phyloP scores from a whole-genome alignment of 2,888 invertebrate species.

The Drosophila paucipuncta region DNA sequence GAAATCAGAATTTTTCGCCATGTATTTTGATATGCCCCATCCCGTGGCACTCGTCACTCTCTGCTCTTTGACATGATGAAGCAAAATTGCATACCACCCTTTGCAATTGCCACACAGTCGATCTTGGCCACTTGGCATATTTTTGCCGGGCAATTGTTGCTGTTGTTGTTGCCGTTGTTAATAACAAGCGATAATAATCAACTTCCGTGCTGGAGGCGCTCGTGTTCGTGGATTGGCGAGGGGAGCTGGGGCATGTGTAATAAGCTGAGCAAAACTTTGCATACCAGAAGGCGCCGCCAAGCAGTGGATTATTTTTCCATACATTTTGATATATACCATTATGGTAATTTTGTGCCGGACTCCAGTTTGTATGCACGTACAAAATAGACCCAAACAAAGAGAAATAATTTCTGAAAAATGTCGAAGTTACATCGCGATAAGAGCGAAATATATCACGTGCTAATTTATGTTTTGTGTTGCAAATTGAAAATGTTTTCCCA shows the following conservation, averaged over 20 bases:
- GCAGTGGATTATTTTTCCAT: conserved; percentile 39
- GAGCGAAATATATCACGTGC: conserved; percentile 73
- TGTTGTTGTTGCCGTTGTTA: conserved; percentile 66
- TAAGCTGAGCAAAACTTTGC: conserved; percentile 56
- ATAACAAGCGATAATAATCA: conserved; percentile 83
- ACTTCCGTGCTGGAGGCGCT: conserved; percentile 77
- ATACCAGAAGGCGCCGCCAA: conserved; percentile 60
- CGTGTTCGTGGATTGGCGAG: conserved; percentile 6
- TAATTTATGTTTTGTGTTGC: conserved; percentile 72
- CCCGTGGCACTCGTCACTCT: neutral
- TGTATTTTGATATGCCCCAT: conserved; percentile 53
- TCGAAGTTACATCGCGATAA: conserved; percentile 69
- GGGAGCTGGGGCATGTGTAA: neutral
- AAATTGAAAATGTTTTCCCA: conserved; percentile 64
- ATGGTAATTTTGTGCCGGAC: conserved; percentile 70
- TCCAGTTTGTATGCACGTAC: neutral
- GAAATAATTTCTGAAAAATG: conserved; percentile 61
- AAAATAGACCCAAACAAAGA: conserved; percentile 3
- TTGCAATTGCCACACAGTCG: conserved; percentile 11
- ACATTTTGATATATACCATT: conserved; percentile 62
- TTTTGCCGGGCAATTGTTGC: conserved; percentile 37
- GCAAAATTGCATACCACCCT: conserved; percentile 41
- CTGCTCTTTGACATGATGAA: conserved; percentile 28
- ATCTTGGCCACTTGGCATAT: conserved; percentile 34
- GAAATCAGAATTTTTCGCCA: conserved; percentile 33